Evolutionary conservation across 2,797 vertebrate genomes (phyloP).

Genomic region (Danio tinwini): DNA sequence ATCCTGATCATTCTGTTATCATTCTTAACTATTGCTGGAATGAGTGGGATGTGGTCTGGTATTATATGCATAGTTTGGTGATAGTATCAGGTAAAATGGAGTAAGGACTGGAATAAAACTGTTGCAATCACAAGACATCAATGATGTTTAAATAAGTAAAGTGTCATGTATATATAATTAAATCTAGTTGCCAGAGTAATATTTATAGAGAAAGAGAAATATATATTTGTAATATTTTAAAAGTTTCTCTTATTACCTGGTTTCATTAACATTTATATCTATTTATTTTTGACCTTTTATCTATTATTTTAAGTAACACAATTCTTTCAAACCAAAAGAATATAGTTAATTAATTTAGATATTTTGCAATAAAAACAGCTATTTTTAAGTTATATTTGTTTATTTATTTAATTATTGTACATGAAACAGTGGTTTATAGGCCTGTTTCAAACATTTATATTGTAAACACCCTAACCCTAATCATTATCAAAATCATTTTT

Average conservation of each 20-base stretch:
- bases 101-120: not conserved
- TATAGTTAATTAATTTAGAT: too few species aligned
- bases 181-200: too few species aligned
- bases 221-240: too few species aligned
- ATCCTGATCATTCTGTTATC: constrained; percentile 14
- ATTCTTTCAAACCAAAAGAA: too few species aligned
- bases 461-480: not conserved
- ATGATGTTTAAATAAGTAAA: not conserved
- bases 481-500: not conserved
- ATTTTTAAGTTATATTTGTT: not conserved
- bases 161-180: too few species aligned
- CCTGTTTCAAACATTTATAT: not conserved
- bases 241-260: too few species aligned
- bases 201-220: too few species aligned
- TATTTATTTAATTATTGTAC: too few species aligned
- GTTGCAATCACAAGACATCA: not conserved
- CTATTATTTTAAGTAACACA: too few species aligned
- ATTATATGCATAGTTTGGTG: constrained; percentile 20
- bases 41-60: not conserved
- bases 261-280: too few species aligned
- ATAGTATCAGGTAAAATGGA: not conserved
- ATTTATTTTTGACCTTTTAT: too few species aligned
- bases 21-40: not conserved
- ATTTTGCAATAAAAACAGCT: not conserved
- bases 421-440: not conserved